phyloP scores from a whole-genome alignment of 2,113 vertebrate genomes.

The Myodes glareolus region DNA sequence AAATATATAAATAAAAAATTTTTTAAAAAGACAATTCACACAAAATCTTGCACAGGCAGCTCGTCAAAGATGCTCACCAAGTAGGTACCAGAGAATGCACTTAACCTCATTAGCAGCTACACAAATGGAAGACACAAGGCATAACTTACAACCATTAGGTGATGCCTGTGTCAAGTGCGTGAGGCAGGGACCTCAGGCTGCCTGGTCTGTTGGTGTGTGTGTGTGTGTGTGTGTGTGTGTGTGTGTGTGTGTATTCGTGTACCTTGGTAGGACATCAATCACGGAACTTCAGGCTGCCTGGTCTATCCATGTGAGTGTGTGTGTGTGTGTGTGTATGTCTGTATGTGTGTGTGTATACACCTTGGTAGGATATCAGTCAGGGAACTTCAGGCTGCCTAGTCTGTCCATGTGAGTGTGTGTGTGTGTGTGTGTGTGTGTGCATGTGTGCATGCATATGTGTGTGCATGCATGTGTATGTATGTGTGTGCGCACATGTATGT shows the following conservation, averaged over 20 bases:
- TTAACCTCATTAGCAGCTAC: not conserved
- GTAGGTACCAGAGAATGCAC: not conserved
- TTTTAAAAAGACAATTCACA: not conserved
- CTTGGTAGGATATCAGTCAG: too few relatives aligned
- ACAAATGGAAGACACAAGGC: not conserved
- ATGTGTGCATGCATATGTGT: fast-evolving
- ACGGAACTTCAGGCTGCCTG: not conserved
- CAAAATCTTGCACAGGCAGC: not conserved
- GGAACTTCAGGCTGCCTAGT: too few relatives aligned
- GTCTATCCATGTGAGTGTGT: not conserved
- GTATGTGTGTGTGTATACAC: too few relatives aligned
- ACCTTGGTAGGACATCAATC: too few relatives aligned
- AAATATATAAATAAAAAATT: not conserved
- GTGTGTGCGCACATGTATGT: too few relatives aligned
- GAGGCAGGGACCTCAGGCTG: not conserved
- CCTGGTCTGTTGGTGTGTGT: not conserved
- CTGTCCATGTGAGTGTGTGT: too few relatives aligned
- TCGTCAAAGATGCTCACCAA: not conserved
- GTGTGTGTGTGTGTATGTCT: not conserved
- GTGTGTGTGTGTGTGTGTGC: too few relatives aligned
- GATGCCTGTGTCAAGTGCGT: not conserved
- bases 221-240: not conserved
- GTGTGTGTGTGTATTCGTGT: not conserved
- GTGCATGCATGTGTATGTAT: too few relatives aligned
- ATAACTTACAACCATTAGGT: not conserved